phyloP scores from a whole-genome alignment of 1,140 invertebrate species.

The Aricia agestis region DNA sequence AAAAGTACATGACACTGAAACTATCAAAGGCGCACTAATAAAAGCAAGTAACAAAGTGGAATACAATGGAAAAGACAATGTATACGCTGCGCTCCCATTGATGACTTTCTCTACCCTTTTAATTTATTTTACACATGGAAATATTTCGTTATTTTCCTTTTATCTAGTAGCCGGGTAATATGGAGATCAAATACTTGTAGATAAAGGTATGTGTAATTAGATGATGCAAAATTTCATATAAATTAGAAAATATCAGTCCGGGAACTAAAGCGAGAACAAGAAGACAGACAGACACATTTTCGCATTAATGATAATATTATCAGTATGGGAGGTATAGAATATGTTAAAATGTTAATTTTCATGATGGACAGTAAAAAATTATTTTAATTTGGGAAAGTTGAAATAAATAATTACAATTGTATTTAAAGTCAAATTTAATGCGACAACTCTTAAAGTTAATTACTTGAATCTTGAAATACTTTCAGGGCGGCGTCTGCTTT shows the following conservation, averaged over 20 bases:
- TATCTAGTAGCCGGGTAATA: neutral
- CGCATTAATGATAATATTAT: no score
- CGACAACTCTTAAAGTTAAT: slow-evolving; percentile 36
- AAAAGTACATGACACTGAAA: slow-evolving; percentile 56
- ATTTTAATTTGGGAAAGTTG: neutral
- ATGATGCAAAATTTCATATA: no score
- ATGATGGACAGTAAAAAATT: neutral
- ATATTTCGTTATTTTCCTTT: slow-evolving; percentile 24
- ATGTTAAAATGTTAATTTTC: neutral
- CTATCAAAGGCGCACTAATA: slow-evolving; percentile 61
- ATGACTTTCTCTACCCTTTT: slow-evolving; percentile 40
- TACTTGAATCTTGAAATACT: slow-evolving; percentile 44
- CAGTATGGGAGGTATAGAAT: no score
- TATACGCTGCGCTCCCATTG: slow-evolving; percentile 43
- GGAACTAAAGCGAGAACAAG: no score
- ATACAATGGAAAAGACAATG: slow-evolving; percentile 47
- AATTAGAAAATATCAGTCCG: no score
- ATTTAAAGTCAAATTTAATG: slow-evolving; percentile 33
- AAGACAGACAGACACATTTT: no score
- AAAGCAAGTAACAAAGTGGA: slow-evolving; percentile 54
- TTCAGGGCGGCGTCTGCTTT: slow-evolving; percentile 36
- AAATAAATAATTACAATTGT: slow-evolving; percentile 25
- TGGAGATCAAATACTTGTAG: no score
- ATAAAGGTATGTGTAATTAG: no score
- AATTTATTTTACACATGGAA: slow-evolving; percentile 32